Evolutionary conservation across 2,797 vertebrate species (phyloP), one percentile per base, ranked within the genome.

Genomic region (Eurystomus glaucurus): DNA sequence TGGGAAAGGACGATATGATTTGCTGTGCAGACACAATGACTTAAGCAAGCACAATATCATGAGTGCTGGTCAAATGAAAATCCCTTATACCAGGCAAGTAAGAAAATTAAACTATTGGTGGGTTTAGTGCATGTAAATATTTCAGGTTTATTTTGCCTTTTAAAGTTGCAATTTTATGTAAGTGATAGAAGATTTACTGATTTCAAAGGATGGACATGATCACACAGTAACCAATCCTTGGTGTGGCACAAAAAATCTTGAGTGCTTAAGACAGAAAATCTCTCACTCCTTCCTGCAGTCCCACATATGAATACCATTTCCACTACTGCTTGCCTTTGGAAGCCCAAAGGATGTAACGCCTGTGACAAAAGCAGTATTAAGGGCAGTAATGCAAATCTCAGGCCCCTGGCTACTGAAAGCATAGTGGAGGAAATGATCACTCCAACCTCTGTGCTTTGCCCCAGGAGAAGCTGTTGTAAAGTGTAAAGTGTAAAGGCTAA

Each of bases 71-170:
- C 55, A 76, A 82, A 77, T 18, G 21, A 90, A 93, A 93, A 92
- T 29, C 58, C 46, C 39, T 46, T 81, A 55, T 15, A 43, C 6
- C 18, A 14, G 23, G 13, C 25, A 86, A 90, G 60, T 35, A 76
- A 79, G 31, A 85, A 91, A 93, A 85, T 37, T 37, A 15, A 92
- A 93, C 23, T 79, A 74, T 18, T 76, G 51, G 22, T 65, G 10
- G 15, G 0, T 80, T 85, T 48, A 87, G 18, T 39, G 10, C 16
- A 11, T 28, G 16, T 17, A 92, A 81, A 74, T 64, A 94, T 57
- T 96, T 92, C 45, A 83, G n/a, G 50, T 65, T 80, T 68, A 43
- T 71, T 92, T 87, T 88, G 16, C 17, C 55, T 89, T 91, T 77
- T 52, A 77, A 88, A 71, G 16, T 33, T 82, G 31, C 21, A 78